Conservation (phyloP, 2,113 vertebrate species). For the Aptenodytes forsteri region DNA sequence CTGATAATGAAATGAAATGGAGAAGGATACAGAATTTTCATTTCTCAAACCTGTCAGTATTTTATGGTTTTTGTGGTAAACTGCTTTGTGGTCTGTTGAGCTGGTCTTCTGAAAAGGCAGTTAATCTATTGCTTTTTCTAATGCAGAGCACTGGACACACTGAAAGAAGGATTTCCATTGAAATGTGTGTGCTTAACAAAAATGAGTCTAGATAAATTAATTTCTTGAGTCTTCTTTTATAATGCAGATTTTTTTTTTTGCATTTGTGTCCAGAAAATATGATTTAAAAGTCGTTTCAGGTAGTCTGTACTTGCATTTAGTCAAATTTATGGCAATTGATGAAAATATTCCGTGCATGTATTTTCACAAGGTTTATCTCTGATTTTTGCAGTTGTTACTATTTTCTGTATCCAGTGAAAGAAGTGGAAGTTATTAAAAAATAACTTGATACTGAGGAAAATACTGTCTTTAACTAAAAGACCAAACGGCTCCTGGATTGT, state of each 20-base stretch:
- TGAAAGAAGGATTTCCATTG: neutral
- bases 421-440: neutral
- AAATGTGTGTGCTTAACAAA: neutral
- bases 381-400: neutral
- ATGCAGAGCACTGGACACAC: neutral
- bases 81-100: conserved; percentile 1
- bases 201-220: neutral
- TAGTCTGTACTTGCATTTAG: neutral
- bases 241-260: neutral
- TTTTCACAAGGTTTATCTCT: neutral
- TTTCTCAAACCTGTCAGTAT: conserved; percentile 33
- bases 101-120: neutral
- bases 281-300: neutral
- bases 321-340: neutral
- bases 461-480: neutral
- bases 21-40: conserved; percentile 15
- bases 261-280: neutral
- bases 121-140: neutral
- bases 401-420: neutral
- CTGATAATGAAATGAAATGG: conserved; percentile 31
- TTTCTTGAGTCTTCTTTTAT: neutral
- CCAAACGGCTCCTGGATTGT: neutral
- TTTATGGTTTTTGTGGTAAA: conserved; percentile 13
- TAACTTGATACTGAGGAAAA: neutral
- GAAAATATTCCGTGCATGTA: neutral